Base-by-base conservation (phyloP, 30 jellyfish, hydroid and myxozoan genomes). In the Chironex yamaguchii region DNA sequence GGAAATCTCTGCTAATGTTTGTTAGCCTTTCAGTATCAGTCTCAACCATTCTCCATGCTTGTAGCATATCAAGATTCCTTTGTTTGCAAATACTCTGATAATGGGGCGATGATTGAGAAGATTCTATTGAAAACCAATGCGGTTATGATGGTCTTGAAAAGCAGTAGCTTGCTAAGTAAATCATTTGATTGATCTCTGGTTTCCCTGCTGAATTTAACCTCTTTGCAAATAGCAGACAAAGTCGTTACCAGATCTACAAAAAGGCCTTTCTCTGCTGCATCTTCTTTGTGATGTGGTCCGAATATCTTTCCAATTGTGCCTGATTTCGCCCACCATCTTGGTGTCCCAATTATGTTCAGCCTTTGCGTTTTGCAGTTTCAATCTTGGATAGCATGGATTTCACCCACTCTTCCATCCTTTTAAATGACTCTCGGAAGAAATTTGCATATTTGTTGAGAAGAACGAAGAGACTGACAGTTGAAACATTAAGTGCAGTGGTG, bases 371-470 rank as follows among this genome's bases (percentile, higher is more conserved):
- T 42, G 77, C 20, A 36, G 77, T 26, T 23, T 54, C 54, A 21
- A 71, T 74, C 14, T 21, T 36, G 24, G 24, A 21, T 73, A 13
- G 74, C 49, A 73, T 29, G 53, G 51, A n/a, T 42, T 73, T 34
- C 52, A 48, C 86, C 86, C 86, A 42, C 58, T 26, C 77, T 21
- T 48, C 86, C 86, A 72, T 72, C 28, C 86, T 72, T 34, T 72
- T 72, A 54, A 54, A 54, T 54, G 23, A 21, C 72, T 54, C 72
- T 54, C 72, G 72, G 25, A 54, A 54, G 72, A 54, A 54, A 54
- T 26, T 54, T 54, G 72, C 72, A 54, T 31, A 49, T 11, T 13
- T 23, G 24, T 72, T 70, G 27, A 72, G 78, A 36, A 72, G 20
- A n/a, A 49, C 86, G 50, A 72, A 72, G 25, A 35, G 77, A 34